Evolutionary conservation across 2,888 invertebrate species (phyloP), one percentile per base, ranked within the genome.

Genomic region (Digitonthophagus gazella): DNA sequence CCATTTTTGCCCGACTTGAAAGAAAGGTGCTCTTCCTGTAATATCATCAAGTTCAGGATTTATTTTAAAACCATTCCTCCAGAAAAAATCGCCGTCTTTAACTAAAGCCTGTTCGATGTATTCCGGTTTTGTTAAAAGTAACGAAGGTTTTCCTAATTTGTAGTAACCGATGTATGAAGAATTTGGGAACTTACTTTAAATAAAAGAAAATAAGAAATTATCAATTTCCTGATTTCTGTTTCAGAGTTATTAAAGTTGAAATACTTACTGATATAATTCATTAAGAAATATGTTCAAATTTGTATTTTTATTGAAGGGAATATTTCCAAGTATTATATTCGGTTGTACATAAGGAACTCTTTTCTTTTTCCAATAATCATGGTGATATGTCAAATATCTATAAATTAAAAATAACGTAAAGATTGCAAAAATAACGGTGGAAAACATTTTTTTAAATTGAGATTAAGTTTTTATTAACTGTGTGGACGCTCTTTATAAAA

Each of bases 1-100:
- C 87, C 88, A 86, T 71, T 82, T 76, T 15, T 83, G 79, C 0
- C 85, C 85, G 8, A 79, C 81, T 14, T 86, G 71, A 0, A 78
- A 70, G 72, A 88, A 85, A 0, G 85, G 84, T 78, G 85, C 85
- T 65, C 82, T 81, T 1, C 81, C 81, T 4, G 84, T 76, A 2
- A 88, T 74, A 0, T 83, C 84, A 67, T 87, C 87, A 0, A 76
- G 72, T 16, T 83, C 77, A 20, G 83, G 81, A 69, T 84, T 79
- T 2, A 79, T 66, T 15, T 76, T 63, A 8, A 83, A 71, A 56
- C 82, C 82, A 69, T 83, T 84, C 68, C 82, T 77, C 20, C 78
- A 77, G 70, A 83, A 84, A 69, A 74, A 72, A 20, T 74, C 74
- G 71, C 83, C 82, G 67, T 83, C 79, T 69, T 80, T 82, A 2